phyloP scores from a whole-genome alignment of 1,140 invertebrate species.

The Bemisia tabaci region DNA sequence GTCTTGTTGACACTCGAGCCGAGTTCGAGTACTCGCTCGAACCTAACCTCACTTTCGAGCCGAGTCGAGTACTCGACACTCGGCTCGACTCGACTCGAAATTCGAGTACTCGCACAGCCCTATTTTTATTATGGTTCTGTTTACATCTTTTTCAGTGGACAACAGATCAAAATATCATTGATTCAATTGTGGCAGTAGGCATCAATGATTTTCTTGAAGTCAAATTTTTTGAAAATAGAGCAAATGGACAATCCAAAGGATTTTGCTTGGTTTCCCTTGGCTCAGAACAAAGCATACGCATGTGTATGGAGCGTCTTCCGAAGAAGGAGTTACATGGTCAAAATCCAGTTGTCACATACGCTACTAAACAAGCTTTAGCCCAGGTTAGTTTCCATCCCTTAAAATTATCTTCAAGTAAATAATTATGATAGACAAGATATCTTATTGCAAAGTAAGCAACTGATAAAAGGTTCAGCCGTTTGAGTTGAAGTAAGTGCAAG shows the following conservation, averaged over 20 bases:
- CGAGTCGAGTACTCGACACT: no score
- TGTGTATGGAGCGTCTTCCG: slow-evolving; percentile 80
- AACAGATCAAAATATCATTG: slow-evolving; percentile 88
- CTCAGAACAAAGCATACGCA: slow-evolving; percentile 78
- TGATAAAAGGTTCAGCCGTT: no score
- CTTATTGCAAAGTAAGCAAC: no score
- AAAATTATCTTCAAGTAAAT: slow-evolving; percentile 5
- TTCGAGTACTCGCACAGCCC: no score
- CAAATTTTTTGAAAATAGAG: slow-evolving; percentile 98
- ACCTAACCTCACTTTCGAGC: no score
- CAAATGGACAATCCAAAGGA: slow-evolving; percentile 98
- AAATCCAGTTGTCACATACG: slow-evolving; percentile 82
- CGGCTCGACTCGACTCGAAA: no score
- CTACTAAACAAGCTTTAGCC: slow-evolving; percentile 76
- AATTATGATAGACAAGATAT: no score
- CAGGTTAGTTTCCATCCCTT: slow-evolving; percentile 30
- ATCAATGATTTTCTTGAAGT: slow-evolving; percentile 92
- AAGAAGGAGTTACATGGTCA: slow-evolving; percentile 94
- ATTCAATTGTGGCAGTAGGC: slow-evolving; percentile 72
- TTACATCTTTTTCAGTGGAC: slow-evolving; percentile 65
- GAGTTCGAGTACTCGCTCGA: no score
- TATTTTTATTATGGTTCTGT: background rate
- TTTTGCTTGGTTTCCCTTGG: slow-evolving; percentile 86
- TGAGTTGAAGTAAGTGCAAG: no score
- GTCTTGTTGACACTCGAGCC: no score